These are phyloP conservation scores for Reinhardtius hippoglossoides DNA, from an alignment of 2,113 vertebrate species.

Conservation along the genomic window DNA sequence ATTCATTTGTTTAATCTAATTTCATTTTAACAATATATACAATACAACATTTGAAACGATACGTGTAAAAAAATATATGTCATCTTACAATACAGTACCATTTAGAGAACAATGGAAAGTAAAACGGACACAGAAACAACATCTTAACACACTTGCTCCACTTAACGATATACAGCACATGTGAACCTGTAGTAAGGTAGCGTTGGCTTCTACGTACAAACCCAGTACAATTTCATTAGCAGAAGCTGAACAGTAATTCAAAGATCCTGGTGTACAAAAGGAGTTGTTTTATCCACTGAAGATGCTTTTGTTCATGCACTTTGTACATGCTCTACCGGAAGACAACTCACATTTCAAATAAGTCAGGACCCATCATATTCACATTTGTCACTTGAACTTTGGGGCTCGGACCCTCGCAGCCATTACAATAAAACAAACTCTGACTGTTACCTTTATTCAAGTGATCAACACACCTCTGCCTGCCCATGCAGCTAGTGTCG, in stretches of 20 bases:
- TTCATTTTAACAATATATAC: conserved; percentile 79
- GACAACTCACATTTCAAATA: conserved; percentile 59
- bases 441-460: conserved; percentile 30
- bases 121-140: conserved; percentile 74
- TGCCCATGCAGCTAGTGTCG: neutral
- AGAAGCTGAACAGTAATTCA: conserved; percentile 64
- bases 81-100: conserved; percentile 85
- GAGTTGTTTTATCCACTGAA: conserved; percentile 64
- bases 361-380: conserved; percentile 40
- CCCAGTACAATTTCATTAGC: conserved; percentile 60
- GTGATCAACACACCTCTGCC: conserved; percentile 10
- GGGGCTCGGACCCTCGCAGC: conserved; percentile 1
- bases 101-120: conserved; percentile 73
- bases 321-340: conserved; percentile 76
- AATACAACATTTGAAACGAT: conserved; percentile 81
- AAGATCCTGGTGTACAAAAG: conserved; percentile 62
- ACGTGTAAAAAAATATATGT: conserved; percentile 86
- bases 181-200: conserved; percentile 61
- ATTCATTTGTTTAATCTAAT: conserved; percentile 77
- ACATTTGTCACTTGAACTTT: conserved; percentile 38
- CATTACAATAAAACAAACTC: conserved; percentile 3
- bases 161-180: conserved; percentile 62
- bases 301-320: conserved; percentile 77
- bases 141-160: conserved; percentile 68
- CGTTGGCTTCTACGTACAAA: conserved; percentile 63